Percentiles rank a stretch among this genome's conserved stretches.
Evolutionary conservation across 2,113 vertebrate species (phyloP).

Genomic region (Corythoichthys intestinalis): DNA sequence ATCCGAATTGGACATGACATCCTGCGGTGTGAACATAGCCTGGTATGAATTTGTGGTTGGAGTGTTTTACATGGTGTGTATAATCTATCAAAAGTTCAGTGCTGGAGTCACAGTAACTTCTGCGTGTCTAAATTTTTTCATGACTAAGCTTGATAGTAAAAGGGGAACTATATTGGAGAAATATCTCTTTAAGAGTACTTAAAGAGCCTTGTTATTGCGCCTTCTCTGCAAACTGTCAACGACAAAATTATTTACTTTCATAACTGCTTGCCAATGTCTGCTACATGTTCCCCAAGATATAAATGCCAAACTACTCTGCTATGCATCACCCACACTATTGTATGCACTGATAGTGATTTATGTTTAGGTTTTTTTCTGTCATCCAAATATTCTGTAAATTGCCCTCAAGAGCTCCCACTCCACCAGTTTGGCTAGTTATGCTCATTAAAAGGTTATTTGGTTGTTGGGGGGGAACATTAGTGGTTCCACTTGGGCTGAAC

Average conservation of each 20-base stretch:
- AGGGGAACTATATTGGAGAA: neutral
- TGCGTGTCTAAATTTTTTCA: neutral
- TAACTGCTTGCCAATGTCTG: conserved; percentile 35
- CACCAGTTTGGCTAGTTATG: conserved; percentile 50
- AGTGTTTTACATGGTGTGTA: too few relatives aligned
- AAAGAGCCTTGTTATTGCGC: conserved; percentile 16
- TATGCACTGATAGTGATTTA: conserved; percentile 50
- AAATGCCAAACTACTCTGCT: conserved; percentile 29
- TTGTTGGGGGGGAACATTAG: conserved; percentile 41
- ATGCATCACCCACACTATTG: conserved; percentile 31
- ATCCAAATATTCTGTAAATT: conserved; percentile 43
- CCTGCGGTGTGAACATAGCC: too few relatives aligned
- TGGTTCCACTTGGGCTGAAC: conserved; percentile 49
- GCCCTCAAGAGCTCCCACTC: conserved; percentile 22
- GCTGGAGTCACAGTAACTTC: too few relatives aligned
- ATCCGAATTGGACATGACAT: too few relatives aligned
- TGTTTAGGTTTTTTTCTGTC: conserved; percentile 38
- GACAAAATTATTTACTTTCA: conserved; percentile 61
- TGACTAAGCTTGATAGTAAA: neutral
- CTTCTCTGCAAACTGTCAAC: conserved; percentile 41
- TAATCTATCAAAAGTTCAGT: too few relatives aligned
- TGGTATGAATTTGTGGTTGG: too few relatives aligned
- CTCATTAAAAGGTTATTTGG: conserved; percentile 67
- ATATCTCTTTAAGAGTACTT: conserved; percentile 13
- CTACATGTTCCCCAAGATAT: conserved; percentile 30